A percentile compares a stretch with the other conserved stretches of the same genome.
Evolutionary conservation across 2,797 vertebrate species (phyloP).

Genomic region (Saguinus oedipus): DNA sequence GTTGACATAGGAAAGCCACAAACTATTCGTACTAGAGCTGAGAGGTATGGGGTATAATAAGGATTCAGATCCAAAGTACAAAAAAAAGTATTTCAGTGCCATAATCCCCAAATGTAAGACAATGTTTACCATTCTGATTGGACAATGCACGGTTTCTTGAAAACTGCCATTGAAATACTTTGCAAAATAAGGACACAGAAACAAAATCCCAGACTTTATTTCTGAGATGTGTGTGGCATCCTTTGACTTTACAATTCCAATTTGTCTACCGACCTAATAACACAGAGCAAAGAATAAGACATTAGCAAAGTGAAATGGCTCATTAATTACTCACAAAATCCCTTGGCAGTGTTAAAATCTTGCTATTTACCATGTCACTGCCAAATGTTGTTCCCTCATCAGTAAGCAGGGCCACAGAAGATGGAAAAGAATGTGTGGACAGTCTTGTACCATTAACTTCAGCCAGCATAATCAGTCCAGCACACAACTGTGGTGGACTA

Average conservation of each 20-base stretch:
- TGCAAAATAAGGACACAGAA: neutral
- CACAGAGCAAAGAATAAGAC: conserved; percentile 62
- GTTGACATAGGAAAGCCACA: neutral
- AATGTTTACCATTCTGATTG: neutral
- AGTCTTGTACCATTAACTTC: conserved; percentile 51
- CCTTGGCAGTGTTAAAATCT: conserved; percentile 64
- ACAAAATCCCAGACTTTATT: neutral
- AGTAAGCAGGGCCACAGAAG: conserved; percentile 32
- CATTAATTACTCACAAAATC: conserved; percentile 67
- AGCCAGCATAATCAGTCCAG: neutral
- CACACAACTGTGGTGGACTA: neutral
- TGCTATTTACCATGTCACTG: conserved; percentile 61
- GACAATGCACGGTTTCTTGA: neutral
- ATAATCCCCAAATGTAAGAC: neutral
- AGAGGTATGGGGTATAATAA: neutral
- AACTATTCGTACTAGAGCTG: neutral
- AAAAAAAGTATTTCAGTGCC: neutral
- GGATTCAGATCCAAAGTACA: neutral
- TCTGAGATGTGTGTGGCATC: conserved; percentile 16
- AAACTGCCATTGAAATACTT: neutral
- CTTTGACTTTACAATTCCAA: conserved; percentile 45
- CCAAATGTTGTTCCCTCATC: conserved; percentile 46
- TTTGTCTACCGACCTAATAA: conserved; percentile 63
- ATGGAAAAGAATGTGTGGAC: conserved; percentile 33
- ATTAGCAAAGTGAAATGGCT: conserved; percentile 67